Evolutionary conservation across 2,113 vertebrate species (phyloP).

Genomic region (Notothenia rossii): DNA sequence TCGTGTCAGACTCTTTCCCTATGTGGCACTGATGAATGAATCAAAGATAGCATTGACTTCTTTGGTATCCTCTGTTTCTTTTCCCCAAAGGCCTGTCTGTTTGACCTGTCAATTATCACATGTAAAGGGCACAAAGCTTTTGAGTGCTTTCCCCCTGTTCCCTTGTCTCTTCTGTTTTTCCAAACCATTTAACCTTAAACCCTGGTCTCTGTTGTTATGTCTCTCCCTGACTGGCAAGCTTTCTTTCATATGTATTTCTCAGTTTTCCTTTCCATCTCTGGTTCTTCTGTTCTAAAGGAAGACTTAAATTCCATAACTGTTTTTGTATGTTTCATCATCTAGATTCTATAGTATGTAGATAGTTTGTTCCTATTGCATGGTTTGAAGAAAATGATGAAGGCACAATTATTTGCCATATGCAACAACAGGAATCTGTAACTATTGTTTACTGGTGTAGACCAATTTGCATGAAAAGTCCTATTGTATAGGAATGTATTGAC

Average conservation of each 20-base stretch:
- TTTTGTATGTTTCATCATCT: not conserved
- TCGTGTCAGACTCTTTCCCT: slow-evolving; percentile 43
- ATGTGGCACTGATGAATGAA: slow-evolving; percentile 54
- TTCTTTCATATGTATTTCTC: slow-evolving; percentile 17
- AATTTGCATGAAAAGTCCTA: not conserved
- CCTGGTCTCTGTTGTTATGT: slow-evolving; percentile 33
- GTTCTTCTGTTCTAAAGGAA: slow-evolving; percentile 27
- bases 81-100: slow-evolving; percentile 50
- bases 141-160: slow-evolving; percentile 29
- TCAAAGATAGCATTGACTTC: slow-evolving; percentile 47
- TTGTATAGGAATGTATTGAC: too few species aligned
- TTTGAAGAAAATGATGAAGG: too few species aligned
- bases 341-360: too few species aligned
- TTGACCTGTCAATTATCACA: slow-evolving; percentile 64
- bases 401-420: not conserved
- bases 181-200: slow-evolving; percentile 52
- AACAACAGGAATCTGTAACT: too few species aligned
- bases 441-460: slow-evolving; percentile 4
- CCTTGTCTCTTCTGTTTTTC: slow-evolving; percentile 39
- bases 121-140: slow-evolving; percentile 55
- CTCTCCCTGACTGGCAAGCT: slow-evolving; percentile 16
- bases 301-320: not conserved
- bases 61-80: slow-evolving; percentile 17
- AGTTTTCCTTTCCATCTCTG: slow-evolving; percentile 64
- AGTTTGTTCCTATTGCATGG: not conserved